A percentile compares a stretch with the other conserved stretches of the same genome.
These are phyloP conservation scores for Clarias fuscus DNA, from an alignment of 2,797 vertebrate genomes.

Conservation along the genomic window DNA sequence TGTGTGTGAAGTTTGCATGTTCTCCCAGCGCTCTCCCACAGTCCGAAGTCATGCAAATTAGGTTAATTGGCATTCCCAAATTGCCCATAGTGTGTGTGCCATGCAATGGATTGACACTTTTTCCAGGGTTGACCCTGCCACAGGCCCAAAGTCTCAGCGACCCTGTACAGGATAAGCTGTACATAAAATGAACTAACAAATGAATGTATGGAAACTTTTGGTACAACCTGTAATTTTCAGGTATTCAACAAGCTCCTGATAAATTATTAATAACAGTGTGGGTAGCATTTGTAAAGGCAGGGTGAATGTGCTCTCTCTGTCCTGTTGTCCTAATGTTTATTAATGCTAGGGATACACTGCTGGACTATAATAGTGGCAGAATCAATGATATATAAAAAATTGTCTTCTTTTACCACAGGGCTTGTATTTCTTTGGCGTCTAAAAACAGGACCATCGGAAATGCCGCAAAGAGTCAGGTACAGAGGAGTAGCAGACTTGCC, in stretches of 20 bases:
- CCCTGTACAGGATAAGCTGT: no score
- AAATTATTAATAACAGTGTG: constrained; percentile 1
- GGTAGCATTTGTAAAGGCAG: constrained; percentile 10
- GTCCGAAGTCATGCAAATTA: no score
- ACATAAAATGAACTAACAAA: no score
- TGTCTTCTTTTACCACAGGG: constrained; percentile 68
- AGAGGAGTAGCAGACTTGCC: not conserved
- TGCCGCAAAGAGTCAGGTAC: constrained; percentile 91
- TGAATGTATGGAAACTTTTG: no score
- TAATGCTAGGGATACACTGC: not conserved
- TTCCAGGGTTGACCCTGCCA: no score
- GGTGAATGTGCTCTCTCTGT: constrained; percentile 36
- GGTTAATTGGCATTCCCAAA: no score
- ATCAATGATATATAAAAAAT: constrained; percentile 4
- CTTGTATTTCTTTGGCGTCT: constrained; percentile 90
- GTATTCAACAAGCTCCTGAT: constrained; percentile 1
- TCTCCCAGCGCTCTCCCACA: no score
- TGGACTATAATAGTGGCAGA: not conserved
- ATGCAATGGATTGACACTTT: no score
- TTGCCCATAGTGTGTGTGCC: no score
- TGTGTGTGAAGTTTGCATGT: no score
- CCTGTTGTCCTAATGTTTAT: not conserved
- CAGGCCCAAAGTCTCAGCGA: no score
- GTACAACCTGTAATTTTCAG: not conserved
- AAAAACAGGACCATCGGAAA: constrained; percentile 94